Conservation (phyloP, 2,888 invertebrate species). For the Chalcis sispes region DNA sequence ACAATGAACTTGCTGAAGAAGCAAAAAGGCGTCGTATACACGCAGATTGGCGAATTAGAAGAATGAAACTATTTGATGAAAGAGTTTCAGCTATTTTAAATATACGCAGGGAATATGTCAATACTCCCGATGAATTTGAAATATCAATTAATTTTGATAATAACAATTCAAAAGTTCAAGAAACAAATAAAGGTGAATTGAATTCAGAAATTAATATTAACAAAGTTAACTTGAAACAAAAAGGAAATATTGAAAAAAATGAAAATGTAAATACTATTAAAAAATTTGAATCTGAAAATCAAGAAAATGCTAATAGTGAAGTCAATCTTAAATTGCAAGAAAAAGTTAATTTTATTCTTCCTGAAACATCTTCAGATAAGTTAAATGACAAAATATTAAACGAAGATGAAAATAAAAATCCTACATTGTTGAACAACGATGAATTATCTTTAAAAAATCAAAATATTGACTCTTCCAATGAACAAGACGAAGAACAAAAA, state of each 20-base stretch:
- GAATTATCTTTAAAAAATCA: background rate
- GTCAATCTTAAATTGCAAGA: no score
- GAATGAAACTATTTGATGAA: conserved; percentile 69
- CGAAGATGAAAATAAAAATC: conserved; percentile 48
- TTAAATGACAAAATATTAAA: background rate
- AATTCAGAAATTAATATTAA: conserved; percentile 3
- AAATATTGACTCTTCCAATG: conserved; percentile 10
- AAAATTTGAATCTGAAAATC: background rate
- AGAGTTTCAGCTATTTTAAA: conserved; percentile 62
- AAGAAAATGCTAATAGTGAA: conserved; percentile 19
- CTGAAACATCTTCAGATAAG: background rate
- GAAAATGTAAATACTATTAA: background rate
- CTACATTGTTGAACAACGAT: conserved; percentile 16
- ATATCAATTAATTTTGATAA: background rate
- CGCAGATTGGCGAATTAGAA: conserved; percentile 79
- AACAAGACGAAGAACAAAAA: conserved; percentile 37
- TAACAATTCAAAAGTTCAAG: conserved; percentile 19
- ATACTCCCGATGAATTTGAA: conserved; percentile 45
- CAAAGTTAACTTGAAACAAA: background rate
- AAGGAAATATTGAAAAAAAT: conserved; percentile 17
- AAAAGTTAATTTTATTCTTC: background rate
- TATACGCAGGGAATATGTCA: conserved; percentile 40
- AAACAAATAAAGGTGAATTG: background rate
- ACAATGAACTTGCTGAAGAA: conserved; percentile 80
- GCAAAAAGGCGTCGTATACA: conserved; percentile 79